Percentiles rank a stretch among this genome's conserved stretches.
These are phyloP conservation scores for Leptinotarsa juncta DNA, from an alignment of 2,888 invertebrate genomes.

Conservation along the genomic window DNA sequence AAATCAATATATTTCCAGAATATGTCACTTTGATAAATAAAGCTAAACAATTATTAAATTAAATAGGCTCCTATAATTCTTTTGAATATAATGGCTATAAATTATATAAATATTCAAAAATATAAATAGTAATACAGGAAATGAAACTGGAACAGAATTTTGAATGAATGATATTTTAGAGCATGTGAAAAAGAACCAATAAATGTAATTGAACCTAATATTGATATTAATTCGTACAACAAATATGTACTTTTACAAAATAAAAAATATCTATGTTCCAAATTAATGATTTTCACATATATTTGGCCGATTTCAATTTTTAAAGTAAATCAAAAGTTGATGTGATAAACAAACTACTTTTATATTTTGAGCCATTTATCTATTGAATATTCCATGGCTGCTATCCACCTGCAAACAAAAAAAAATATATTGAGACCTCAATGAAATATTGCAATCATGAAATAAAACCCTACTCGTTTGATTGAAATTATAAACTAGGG, in stretches of 20 bases:
- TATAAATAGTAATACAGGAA: neutral
- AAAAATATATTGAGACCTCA: neutral
- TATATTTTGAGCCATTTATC: conserved; percentile 91
- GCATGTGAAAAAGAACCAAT: neutral
- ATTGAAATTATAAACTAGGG: no score
- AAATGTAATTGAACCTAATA: neutral
- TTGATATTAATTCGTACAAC: no score
- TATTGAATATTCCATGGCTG: conserved; percentile 93
- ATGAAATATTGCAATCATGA: no score
- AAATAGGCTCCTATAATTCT: neutral
- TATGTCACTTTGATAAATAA: conserved; percentile 4
- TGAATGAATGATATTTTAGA: neutral
- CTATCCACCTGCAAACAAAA: conserved; percentile 82
- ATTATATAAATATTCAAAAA: neutral
- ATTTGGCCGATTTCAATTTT: conserved; percentile 1
- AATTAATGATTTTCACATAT: neutral
- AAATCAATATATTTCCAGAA: conserved; percentile 17
- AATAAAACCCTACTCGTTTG: no score
- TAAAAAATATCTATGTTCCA: neutral
- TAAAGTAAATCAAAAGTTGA: neutral
- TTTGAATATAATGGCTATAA: neutral
- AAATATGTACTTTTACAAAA: neutral
- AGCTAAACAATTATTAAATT: conserved; percentile 2
- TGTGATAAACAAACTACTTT: conserved; percentile 56
- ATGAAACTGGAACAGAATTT: neutral